These are phyloP conservation scores for Chondrilla cf. caribensis DNA, from an alignment of 37 sponge, comb jelly and placozoan genomes.

Conservation along the genomic window DNA sequence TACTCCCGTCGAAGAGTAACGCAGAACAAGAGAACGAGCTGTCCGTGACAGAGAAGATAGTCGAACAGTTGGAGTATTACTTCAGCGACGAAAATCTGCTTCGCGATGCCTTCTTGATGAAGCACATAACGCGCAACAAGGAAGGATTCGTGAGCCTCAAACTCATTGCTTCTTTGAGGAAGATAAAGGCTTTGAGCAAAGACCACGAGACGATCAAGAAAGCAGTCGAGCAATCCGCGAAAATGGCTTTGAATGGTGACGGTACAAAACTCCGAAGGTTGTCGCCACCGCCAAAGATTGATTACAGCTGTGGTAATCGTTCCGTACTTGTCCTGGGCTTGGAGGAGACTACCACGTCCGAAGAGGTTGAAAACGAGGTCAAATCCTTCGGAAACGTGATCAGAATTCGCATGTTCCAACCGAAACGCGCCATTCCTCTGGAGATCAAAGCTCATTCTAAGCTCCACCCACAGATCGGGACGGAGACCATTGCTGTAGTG, in stretches of 20 bases:
- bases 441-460: slow-evolving; percentile 63
- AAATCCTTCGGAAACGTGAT: slow-evolving; percentile 61
- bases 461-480: slow-evolving; percentile 50
- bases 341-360: slow-evolving; percentile 27
- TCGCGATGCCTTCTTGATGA: slow-evolving; percentile 85
- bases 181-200: slow-evolving; percentile 81
- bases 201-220: slow-evolving; percentile 70
- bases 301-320: slow-evolving; percentile 45
- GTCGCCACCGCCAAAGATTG: slow-evolving; percentile 58
- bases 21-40: slow-evolving; percentile 9
- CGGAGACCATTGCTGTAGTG: slow-evolving; percentile 60
- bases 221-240: slow-evolving; percentile 48
- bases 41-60: slow-evolving; percentile 43
- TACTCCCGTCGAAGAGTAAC: not conserved
- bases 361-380: slow-evolving; percentile 51
- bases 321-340: slow-evolving; percentile 67
- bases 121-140: slow-evolving; percentile 86
- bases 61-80: slow-evolving; percentile 89
- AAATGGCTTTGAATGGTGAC: slow-evolving; percentile 66
- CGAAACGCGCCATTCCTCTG: slow-evolving; percentile 69
- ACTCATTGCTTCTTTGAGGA: slow-evolving; percentile 82
- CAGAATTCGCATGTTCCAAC: slow-evolving; percentile 57
- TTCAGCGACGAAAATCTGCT: slow-evolving; percentile 94
- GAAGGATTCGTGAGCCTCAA: slow-evolving; percentile 89
- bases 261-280: slow-evolving; percentile 76